Conservation (phyloP, 2,113 vertebrate species). For the Coracopsis vasa region DNA sequence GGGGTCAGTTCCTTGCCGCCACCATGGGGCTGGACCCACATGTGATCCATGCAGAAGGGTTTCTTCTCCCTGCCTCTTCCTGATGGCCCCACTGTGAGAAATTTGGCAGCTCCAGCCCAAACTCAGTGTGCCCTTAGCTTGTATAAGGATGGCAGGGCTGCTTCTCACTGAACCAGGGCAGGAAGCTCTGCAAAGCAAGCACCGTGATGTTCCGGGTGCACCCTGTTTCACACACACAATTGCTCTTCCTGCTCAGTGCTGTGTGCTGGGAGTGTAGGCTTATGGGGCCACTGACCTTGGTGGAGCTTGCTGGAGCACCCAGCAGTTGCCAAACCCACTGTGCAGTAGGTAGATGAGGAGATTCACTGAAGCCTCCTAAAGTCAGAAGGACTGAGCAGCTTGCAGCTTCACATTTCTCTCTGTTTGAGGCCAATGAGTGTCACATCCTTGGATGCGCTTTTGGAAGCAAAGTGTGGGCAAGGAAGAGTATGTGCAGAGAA, state of each 20-base stretch:
- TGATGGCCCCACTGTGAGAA: not conserved
- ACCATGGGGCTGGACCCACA: not conserved
- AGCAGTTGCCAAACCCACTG: not conserved
- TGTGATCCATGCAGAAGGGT: accelerated
- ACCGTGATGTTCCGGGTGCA: accelerated
- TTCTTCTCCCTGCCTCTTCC: not conserved
- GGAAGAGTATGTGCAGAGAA: not conserved
- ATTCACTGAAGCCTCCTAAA: not conserved
- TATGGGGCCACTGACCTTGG: accelerated
- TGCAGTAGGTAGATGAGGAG: not conserved
- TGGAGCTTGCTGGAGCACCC: not conserved
- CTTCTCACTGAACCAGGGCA: not conserved
- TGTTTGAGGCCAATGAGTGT: accelerated
- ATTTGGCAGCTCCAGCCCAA: not conserved
- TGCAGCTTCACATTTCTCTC: not conserved
- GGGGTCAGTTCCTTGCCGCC: not conserved
- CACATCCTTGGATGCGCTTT: not conserved
- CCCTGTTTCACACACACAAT: not conserved
- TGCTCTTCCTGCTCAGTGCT: not conserved
- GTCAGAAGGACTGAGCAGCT: not conserved
- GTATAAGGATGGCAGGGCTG: not conserved
- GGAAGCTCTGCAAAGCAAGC: not conserved
- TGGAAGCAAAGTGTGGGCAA: not conserved
- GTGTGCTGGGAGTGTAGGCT: not conserved
- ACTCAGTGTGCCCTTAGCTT: not conserved